Evolutionary conservation across 1,140 invertebrate genomes (phyloP).

Genomic region (Ylistrum balloti): DNA sequence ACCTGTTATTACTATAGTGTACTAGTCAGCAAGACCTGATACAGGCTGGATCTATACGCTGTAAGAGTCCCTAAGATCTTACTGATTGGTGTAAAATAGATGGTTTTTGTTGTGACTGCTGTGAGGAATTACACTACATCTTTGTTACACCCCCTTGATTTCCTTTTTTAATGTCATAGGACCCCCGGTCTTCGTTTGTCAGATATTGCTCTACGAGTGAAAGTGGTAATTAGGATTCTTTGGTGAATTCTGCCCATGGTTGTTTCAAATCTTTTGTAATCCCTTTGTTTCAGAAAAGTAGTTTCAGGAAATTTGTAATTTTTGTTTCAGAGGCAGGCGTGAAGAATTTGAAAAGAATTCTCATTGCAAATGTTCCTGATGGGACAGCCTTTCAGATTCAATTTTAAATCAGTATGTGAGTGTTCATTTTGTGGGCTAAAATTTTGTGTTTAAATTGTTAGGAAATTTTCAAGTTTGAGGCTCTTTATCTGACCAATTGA

Average conservation of each 20-base stretch:
- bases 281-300: too few species aligned
- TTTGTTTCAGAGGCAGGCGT: neutral
- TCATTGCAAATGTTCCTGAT: too few species aligned
- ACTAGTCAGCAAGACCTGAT: too few species aligned
- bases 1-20: too few species aligned
- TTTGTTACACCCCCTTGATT: constrained; percentile 17
- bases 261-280: too few species aligned
- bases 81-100: neutral
- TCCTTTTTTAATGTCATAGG: neutral
- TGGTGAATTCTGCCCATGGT: neutral
- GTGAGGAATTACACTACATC: neutral
- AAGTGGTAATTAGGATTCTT: neutral
- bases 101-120: neutral
- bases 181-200: neutral
- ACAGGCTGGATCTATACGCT: neutral
- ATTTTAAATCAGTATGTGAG: too few species aligned
- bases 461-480: too few species aligned
- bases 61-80: neutral
- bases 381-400: too few species aligned
- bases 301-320: neutral
- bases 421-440: too few species aligned
- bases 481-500: too few species aligned
- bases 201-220: neutral
- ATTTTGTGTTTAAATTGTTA: too few species aligned
- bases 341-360: too few species aligned